Conservation (phyloP, 2,797 vertebrate species). For the Argentina silus region DNA sequence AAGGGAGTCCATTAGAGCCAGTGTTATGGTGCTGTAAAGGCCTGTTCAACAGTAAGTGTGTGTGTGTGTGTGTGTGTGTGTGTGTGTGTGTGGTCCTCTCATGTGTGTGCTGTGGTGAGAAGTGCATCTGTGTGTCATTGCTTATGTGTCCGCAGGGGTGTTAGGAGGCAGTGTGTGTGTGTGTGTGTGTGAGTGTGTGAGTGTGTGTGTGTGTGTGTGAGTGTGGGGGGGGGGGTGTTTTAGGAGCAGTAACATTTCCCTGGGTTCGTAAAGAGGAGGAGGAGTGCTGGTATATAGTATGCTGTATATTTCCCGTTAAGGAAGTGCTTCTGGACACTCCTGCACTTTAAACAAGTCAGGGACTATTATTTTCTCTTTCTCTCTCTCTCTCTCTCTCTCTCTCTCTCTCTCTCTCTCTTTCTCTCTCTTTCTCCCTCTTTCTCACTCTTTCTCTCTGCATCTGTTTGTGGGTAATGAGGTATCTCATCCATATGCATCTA, state of each 20-base stretch:
- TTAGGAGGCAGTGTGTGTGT: no score
- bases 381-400: not conserved
- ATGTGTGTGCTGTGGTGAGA: not conserved
- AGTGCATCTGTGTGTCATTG: constrained; percentile 44
- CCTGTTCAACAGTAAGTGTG: not conserved
- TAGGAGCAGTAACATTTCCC: constrained; percentile 29
- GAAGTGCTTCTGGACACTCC: constrained; percentile 17
- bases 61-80: no score
- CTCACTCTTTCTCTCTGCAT: constrained; percentile 24
- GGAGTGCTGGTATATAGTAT: constrained; percentile 16
- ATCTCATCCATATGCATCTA: constrained; percentile 50
- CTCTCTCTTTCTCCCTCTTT: constrained; percentile 23
- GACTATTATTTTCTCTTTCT: not conserved
- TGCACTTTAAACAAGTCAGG: constrained; percentile 11
- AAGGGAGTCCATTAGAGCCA: constrained; percentile 41
- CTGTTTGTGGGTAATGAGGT: constrained; percentile 50
- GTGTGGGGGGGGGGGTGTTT: not conserved
- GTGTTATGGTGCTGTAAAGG: constrained; percentile 31
- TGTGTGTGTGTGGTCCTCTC: no score
- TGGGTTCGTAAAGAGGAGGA: not conserved
- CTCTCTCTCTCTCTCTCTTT: constrained; percentile 35
- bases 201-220: not conserved
- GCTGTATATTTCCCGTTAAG: constrained; percentile 28
- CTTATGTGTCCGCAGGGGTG: constrained; percentile 7
- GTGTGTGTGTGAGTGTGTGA: not conserved